A percentile compares a stretch with the other conserved stretches of the same genome.
Conservation (phyloP, 2,797 vertebrate genomes). For the Columba guinea region DNA sequence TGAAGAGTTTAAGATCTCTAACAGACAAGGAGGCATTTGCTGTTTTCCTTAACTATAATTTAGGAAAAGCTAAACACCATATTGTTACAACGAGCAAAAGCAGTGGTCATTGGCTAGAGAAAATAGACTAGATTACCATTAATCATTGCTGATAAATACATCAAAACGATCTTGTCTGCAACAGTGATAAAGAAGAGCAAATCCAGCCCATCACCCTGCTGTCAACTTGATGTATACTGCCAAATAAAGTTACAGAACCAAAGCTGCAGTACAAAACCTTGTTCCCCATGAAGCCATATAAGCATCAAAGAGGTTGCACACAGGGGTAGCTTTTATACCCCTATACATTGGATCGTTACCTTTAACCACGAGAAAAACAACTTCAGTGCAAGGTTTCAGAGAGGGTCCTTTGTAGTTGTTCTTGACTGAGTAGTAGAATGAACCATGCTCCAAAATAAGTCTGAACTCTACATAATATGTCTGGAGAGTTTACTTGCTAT, state of each 20-base stretch:
- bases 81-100: background rate
- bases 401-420: background rate
- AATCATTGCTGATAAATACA: background rate
- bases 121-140: background rate
- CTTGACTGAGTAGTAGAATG: background rate
- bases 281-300: background rate
- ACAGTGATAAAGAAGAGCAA: background rate
- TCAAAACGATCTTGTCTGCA: background rate
- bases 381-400: background rate
- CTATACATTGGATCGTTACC: background rate
- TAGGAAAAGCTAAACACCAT: background rate
- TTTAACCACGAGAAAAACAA: background rate
- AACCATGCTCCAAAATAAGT: background rate
- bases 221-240: background rate
- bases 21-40: background rate
- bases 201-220: background rate
- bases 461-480: background rate
- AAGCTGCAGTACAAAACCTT: background rate
- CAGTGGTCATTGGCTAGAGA: background rate
- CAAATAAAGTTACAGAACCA: background rate
- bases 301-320: background rate
- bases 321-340: background rate
- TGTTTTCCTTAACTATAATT: background rate
- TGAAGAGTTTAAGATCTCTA: background rate
- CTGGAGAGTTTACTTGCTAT: background rate